A percentile compares a stretch with the other conserved stretches of the same genome.
These are phyloP conservation scores for Drosophila grimshawi DNA, from an alignment of 1,140 invertebrate genomes.

Conservation along the genomic window DNA sequence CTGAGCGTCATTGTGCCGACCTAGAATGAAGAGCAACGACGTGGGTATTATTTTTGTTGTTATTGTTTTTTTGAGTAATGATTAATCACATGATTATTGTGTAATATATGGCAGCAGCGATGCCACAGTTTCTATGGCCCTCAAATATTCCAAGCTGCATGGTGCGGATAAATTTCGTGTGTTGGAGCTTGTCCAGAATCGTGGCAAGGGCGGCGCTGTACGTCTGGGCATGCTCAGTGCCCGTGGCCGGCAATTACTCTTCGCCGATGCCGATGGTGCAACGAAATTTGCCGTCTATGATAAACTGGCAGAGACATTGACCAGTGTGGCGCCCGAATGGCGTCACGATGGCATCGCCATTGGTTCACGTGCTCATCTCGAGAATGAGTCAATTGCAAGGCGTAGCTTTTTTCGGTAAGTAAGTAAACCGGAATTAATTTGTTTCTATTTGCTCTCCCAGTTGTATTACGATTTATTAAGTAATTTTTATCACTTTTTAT, in stretches of 20 bases:
- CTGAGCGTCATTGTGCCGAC: constrained; percentile 97
- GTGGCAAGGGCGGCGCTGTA: constrained; percentile 98
- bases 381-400: constrained; percentile 95
- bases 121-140: constrained; percentile 91
- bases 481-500: constrained; percentile 85
- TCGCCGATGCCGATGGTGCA: constrained; percentile 99
- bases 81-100: constrained; percentile 56
- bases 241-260: constrained; percentile 95
- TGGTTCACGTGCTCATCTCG: constrained; percentile 97
- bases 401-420: constrained; percentile 88
- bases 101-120: constrained; percentile 93
- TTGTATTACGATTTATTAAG: too few species aligned
- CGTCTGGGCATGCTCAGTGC: constrained; percentile 95
- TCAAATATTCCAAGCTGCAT: constrained; percentile 90
- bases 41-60: constrained; percentile 87
- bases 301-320: constrained; percentile 92
- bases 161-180: constrained; percentile 92
- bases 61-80: constrained; percentile 18
- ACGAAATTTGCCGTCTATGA: constrained; percentile 96
- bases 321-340: constrained; percentile 85
- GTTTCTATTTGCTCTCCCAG: too few species aligned
- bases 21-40: constrained; percentile 97
- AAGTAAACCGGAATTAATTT: not conserved
- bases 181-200: constrained; percentile 93
- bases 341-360: constrained; percentile 89